A percentile compares a stretch with the other conserved stretches of the same genome.
Evolutionary conservation across 1,140 invertebrate species (phyloP).

Genomic region (Zaprionus kolodkinae): DNA sequence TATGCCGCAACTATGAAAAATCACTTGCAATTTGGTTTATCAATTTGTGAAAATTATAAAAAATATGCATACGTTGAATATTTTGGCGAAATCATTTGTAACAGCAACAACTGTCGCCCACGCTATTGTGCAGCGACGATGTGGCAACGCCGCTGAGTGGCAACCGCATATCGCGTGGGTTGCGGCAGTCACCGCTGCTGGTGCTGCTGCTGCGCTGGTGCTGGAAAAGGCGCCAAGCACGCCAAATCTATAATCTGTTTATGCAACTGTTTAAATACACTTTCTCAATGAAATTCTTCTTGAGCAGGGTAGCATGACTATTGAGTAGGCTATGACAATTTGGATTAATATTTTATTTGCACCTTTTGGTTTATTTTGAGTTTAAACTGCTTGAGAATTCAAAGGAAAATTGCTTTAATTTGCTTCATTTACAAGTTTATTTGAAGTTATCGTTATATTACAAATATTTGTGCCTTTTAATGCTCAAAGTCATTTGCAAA

Average conservation of each 20-base stretch:
- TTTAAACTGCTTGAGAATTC: not conserved
- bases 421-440: not conserved
- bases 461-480: no score
- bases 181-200: slow-evolving; percentile 11
- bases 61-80: slow-evolving; percentile 82
- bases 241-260: slow-evolving; percentile 68
- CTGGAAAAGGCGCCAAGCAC: slow-evolving; percentile 58
- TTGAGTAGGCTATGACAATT: not conserved
- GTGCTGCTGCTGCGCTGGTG: slow-evolving; percentile 17
- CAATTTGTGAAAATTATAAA: slow-evolving; percentile 83
- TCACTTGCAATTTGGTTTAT: slow-evolving; percentile 83
- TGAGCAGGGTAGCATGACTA: not conserved
- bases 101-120: slow-evolving; percentile 68
- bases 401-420: not conserved
- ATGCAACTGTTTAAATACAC: slow-evolving; percentile 70
- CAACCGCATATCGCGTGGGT: slow-evolving; percentile 38
- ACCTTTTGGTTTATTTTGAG: not conserved
- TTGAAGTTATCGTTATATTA: no score
- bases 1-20: slow-evolving; percentile 67
- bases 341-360: not conserved
- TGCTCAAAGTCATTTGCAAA: no score
- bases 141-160: slow-evolving; percentile 60
- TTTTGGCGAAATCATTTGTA: slow-evolving; percentile 81
- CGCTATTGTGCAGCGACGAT: slow-evolving; percentile 48
- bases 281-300: slow-evolving; percentile 9